These are phyloP conservation scores for Gibbula magus DNA, from an alignment of 2,888 invertebrate species.

Conservation along the genomic window DNA sequence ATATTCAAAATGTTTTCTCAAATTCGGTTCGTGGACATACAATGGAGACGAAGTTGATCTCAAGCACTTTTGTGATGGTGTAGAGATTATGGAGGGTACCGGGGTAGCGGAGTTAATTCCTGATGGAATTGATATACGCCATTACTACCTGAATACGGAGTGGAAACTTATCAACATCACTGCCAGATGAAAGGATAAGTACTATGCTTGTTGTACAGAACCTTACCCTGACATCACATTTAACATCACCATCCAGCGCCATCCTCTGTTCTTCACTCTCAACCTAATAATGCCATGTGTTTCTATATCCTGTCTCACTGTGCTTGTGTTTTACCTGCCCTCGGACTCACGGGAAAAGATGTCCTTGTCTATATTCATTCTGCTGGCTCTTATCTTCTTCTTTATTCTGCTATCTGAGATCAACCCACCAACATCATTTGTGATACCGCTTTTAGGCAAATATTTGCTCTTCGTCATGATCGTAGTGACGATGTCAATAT, in stretches of 20 bases:
- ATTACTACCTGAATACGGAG: slow-evolving; percentile 73
- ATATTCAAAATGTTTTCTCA: slow-evolving; percentile 94
- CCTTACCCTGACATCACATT: slow-evolving; percentile 76
- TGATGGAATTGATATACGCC: slow-evolving; percentile 71
- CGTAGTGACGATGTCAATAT: slow-evolving; percentile 94
- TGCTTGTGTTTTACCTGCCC: slow-evolving; percentile 96
- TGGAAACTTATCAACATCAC: slow-evolving; percentile 80
- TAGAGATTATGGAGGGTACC: slow-evolving; percentile 31
- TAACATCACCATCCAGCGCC: slow-evolving; percentile 74
- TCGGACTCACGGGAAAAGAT: slow-evolving; percentile 99
- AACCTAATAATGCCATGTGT: slow-evolving; percentile 97
- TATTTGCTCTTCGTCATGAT: slow-evolving; percentile 98
- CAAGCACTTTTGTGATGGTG: slow-evolving; percentile 54
- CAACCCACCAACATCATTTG: slow-evolving; percentile 97
- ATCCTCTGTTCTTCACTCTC: slow-evolving; percentile 93
- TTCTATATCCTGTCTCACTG: slow-evolving; percentile 97
- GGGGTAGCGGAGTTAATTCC: slow-evolving; percentile 54
- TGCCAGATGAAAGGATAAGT: slow-evolving; percentile 75
- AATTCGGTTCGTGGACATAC: slow-evolving; percentile 88
- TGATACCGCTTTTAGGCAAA: slow-evolving; percentile 94
- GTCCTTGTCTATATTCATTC: slow-evolving; percentile 94
- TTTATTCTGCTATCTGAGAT: slow-evolving; percentile 98
- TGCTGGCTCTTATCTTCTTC: slow-evolving; percentile 99
- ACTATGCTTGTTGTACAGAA: slow-evolving; percentile 77
- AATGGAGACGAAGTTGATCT: slow-evolving; percentile 71